Evolutionary conservation across 2,113 vertebrate genomes (phyloP).

Genomic region (Rousettus leschenaultii): DNA sequence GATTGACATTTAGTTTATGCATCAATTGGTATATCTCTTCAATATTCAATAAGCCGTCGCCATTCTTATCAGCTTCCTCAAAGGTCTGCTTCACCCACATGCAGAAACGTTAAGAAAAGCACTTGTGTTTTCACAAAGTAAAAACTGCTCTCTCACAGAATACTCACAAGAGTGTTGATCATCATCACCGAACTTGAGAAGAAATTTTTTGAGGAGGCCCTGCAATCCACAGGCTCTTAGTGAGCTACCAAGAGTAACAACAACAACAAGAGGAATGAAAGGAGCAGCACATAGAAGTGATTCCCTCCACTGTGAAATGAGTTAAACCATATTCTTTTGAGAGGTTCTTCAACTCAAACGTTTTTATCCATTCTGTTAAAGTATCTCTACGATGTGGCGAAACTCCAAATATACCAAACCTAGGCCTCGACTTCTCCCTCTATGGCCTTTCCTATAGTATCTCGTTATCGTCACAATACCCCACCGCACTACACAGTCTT

Average conservation of each 20-base stretch:
- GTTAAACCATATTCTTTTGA: neutral
- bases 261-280: accelerated
- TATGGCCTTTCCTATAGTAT: neutral
- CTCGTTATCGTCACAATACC: neutral
- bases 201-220: neutral
- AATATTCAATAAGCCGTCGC: conserved; percentile 95
- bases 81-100: conserved; percentile 99
- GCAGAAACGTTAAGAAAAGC: conserved; percentile 85
- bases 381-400: neutral
- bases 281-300: accelerated
- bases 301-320: neutral
- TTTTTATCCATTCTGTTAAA: neutral
- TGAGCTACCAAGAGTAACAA: neutral
- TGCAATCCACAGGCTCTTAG: neutral
- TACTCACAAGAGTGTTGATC: neutral
- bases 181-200: neutral
- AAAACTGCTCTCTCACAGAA: neutral
- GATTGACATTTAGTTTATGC: conserved; percentile 97
- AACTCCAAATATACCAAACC: neutral
- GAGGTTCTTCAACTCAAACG: neutral
- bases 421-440: neutral
- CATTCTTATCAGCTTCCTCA: conserved; percentile 97
- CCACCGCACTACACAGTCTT: neutral
- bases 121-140: neutral
- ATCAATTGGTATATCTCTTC: conserved; percentile 98